phyloP scores from a whole-genome alignment of 2,113 vertebrate species.

The Megaleporinus macrocephalus region DNA sequence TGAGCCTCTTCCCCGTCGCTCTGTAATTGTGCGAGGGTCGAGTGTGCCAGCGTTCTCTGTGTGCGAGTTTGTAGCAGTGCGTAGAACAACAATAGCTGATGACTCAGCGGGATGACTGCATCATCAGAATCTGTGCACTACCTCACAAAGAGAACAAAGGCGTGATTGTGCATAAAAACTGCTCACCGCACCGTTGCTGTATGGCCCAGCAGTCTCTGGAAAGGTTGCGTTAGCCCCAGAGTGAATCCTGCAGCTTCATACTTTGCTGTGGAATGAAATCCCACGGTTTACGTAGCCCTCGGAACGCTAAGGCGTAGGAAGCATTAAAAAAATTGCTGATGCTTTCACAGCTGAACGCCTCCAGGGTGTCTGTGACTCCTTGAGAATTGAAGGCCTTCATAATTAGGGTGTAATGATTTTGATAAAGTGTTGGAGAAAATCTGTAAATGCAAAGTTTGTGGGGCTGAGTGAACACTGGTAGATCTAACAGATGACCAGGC shows the following conservation, averaged over 20 bases:
- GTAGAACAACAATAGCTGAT: slow-evolving; percentile 32
- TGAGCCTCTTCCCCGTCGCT: not conserved
- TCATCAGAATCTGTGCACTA: slow-evolving; percentile 27
- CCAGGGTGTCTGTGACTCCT: too few species aligned
- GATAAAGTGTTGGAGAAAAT: too few species aligned
- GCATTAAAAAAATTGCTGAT: too few species aligned
- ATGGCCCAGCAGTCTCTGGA: not conserved
- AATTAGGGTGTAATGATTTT: too few species aligned
- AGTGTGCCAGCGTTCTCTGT: not conserved
- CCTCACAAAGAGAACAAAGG: slow-evolving; percentile 33
- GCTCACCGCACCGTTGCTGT: not conserved
- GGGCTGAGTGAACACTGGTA: too few species aligned
- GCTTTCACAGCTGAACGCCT: too few species aligned
- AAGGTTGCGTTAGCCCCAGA: not conserved
- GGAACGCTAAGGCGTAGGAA: too few species aligned
- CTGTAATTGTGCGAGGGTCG: not conserved
- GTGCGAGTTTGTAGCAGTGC: not conserved
- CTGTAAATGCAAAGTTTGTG: too few species aligned
- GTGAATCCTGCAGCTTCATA: not conserved
- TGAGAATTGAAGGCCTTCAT: too few species aligned
- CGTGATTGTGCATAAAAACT: not conserved
- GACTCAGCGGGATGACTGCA: slow-evolving; percentile 31
- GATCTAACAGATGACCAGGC: too few species aligned
- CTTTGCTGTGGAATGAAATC: not conserved
- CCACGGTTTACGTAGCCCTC: too few species aligned